phyloP scores from a whole-genome alignment of 2,888 invertebrate genomes.

The Cyrtodaria siliqua region DNA sequence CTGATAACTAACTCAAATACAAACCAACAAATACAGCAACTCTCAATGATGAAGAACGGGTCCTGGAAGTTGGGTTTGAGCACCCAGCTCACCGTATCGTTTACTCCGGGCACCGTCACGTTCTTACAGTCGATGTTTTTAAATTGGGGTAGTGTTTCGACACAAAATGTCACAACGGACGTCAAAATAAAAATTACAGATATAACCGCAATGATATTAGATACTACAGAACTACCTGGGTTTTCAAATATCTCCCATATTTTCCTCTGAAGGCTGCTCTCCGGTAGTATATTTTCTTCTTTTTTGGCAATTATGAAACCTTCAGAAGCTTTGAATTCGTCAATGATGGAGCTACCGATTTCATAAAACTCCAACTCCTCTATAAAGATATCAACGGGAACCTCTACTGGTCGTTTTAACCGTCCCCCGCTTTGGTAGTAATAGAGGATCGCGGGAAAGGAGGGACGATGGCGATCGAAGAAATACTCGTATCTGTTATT shows the following conservation, averaged over 20 bases:
- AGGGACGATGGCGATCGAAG: constrained; percentile 84
- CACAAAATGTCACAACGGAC: constrained; percentile 86
- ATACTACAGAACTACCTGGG: constrained; percentile 85
- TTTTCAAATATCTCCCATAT: constrained; percentile 86
- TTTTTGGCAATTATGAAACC: constrained; percentile 84
- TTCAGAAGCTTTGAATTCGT: constrained; percentile 85
- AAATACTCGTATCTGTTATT: constrained; percentile 81
- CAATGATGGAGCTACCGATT: constrained; percentile 85
- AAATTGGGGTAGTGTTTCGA: constrained; percentile 86
- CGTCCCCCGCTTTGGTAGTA: constrained; percentile 86
- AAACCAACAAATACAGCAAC: constrained; percentile 84
- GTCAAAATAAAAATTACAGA: constrained; percentile 86
- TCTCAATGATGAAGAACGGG: constrained; percentile 83
- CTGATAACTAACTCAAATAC: constrained; percentile 83
- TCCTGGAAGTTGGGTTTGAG: constrained; percentile 72
- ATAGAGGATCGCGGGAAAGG: constrained; percentile 84
- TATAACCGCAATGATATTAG: constrained; percentile 85
- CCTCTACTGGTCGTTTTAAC: constrained; percentile 86
- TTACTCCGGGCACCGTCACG: constrained; percentile 48
- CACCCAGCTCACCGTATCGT: constrained; percentile 26
- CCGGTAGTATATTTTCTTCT: constrained; percentile 44
- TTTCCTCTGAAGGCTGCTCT: constrained; percentile 78
- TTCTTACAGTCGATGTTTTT: constrained; percentile 76
- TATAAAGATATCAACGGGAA: constrained; percentile 87
- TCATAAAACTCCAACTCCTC: constrained; percentile 86